Conservation (phyloP, 2,888 invertebrate species). For the Ochropacha duplaris region DNA sequence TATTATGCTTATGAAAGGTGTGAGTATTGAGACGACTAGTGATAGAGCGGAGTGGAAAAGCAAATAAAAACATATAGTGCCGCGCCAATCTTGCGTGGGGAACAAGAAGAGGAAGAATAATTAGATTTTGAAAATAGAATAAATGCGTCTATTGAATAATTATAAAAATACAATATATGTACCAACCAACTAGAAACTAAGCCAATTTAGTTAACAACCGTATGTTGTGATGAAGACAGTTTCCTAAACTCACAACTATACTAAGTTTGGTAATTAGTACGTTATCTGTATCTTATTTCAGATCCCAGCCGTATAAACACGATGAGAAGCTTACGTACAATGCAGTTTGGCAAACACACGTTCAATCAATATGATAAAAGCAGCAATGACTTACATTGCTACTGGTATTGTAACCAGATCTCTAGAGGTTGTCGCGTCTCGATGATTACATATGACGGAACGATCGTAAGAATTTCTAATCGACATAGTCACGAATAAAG, state of each 20-base stretch:
- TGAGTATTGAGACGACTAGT: too few species aligned
- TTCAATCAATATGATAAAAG: not conserved
- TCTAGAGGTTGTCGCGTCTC: not conserved
- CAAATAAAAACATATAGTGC: too few species aligned
- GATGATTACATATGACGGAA: conserved; percentile 3
- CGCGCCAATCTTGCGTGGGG: too few species aligned
- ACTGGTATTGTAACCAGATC: not conserved
- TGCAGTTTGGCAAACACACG: not conserved
- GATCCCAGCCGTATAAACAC: not conserved
- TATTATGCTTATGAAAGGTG: too few species aligned
- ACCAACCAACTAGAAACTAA: too few species aligned
- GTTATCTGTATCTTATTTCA: not conserved
- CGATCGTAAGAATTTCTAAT: conserved; percentile 15
- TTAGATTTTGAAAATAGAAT: too few species aligned
- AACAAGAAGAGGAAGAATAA: too few species aligned
- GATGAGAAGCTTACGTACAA: not conserved
- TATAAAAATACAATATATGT: too few species aligned
- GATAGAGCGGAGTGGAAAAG: too few species aligned
- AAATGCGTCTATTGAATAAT: too few species aligned
- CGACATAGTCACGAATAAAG: conserved; percentile 12
- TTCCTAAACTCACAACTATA: not conserved
- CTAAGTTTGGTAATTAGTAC: not conserved
- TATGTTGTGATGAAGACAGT: too few species aligned
- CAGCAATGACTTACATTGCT: not conserved
- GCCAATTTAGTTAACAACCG: too few species aligned